Base-by-base conservation (phyloP, 2,797 vertebrate genomes). In the Scyliorhinus canicula region DNA sequence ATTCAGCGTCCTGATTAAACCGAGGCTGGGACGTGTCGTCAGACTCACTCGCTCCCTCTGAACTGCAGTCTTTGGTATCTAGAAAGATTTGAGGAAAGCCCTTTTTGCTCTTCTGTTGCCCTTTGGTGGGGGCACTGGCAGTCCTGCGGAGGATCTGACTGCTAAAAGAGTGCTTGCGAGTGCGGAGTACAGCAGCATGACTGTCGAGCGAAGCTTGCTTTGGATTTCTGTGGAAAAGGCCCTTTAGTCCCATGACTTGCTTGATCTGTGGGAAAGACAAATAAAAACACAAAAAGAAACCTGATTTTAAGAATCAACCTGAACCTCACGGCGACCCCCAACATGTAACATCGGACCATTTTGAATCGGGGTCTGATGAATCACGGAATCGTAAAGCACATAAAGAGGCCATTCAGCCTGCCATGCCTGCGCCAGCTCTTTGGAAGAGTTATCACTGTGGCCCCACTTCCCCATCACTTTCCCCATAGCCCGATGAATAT, bases 181-280 rank as follows among this genome's bases (percentile, higher is more conserved):
- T 97, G 97, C 97, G 98, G 96, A 98, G 98, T 95, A 97, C 99
- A 99, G 97, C 98, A 99, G 97, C 99, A 99, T 98, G 98, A 98
- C 99, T 99, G 99, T 99, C 99, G 96, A 99, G 99, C 95, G 99
- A 99, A 96, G 98, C 96, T 96, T 99, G 99, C 97, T 99, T 99
- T 98, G 99, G 98, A 97, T 98, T 99, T 98, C 98, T 99, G 98
- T 99, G 98, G 97, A 99, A 99, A 95, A 99, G 98, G 95, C 98
- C 98, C 98, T 99, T 99, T 98, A 99, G 98, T 97, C 99, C 98
- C 96, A 98, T 98, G 97, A 97, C 97, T 96, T 98, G 98, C 96
- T 98, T 98, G 97, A 97, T 98, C 99, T 99, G 97, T 95, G 96
- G 97, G 95, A 96, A 44, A 96, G 96, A 96, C 8, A 91, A 65